Evolutionary conservation across 2,888 invertebrate species (phyloP), one percentile per base, ranked within the genome.

Genomic region (Biston stratarius): DNA sequence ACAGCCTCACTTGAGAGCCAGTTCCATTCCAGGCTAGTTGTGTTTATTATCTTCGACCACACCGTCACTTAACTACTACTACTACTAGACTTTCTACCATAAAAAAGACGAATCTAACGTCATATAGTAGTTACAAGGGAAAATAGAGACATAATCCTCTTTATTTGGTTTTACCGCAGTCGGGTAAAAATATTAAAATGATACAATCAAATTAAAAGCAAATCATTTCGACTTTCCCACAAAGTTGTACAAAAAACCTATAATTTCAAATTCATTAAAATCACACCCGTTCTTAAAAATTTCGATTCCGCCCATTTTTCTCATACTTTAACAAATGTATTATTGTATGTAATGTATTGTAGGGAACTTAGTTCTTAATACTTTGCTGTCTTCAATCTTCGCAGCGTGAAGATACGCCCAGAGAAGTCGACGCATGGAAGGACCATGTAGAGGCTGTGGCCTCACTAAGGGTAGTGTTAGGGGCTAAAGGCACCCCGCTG

Each of bases 361-460:
- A 75, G 70, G 67, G 62, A 74, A 75, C 62, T 80, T 80, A 80
- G 69, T 69, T 74, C 51, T 61, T 51, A 74, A 74, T 71, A 68
- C 44, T 49, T 65, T 58, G 65, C 71, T 63, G 77, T 73, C 75
- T 63, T 68, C 72, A 86, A 84, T 83, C 79, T 80, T 83, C 90
- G n/a, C 91, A 87, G 91, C 91, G 66, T 84, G 91, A 78, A 69
- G 67, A 81, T 72, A 71, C 86, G 76, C 87, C 86, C 73, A 71
- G 42, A 15, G 61, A 45, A 38, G 33, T 12, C 0, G 11, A 9
- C n/a, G 11, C 48, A 12, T 45, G 67, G 60, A 67, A 64, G 72
- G 62, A n/a, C 42, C n/a, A 61, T 52, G 72, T 64, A 71, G 61
- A 61, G 70, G 59, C 36, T 58, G 42, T 36, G 52, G 38, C 15